Evolutionary conservation across 2,113 vertebrate species (phyloP), one percentile per base, ranked within the genome.

Genomic region (Protobothrops flavoviridis): DNA sequence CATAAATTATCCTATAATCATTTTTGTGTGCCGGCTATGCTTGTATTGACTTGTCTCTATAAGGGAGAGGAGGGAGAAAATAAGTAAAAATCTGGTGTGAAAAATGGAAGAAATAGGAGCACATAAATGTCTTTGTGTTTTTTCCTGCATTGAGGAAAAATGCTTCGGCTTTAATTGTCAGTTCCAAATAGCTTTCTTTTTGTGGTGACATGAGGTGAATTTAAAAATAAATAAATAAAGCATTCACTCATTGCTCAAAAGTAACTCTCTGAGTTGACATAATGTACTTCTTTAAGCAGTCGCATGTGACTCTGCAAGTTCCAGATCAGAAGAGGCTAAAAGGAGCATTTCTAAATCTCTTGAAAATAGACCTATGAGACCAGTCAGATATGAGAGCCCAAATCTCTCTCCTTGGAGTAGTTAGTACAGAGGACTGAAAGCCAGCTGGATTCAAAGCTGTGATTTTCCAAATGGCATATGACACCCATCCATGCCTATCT

Each of bases 1-100:
- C 94, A 95, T 13, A 89, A 97, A 97, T 97, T 97, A 97, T 95
- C 93, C 95, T 2, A 0, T 90, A 95, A 97, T 97, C 96, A 97
- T 95, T 95, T 95, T 90, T 87, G 96, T 96, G 95, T 97, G 93
- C 94, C 94, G 95, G 95, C 93, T 94, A 90, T 55, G 89, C 94
- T 96, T 85, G 87, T 57, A 64, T 93, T 94, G 96, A 94, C 96
- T 95, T 95, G 90, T 94, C 94, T 95, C 90, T 93, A 39, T 94
- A 91, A 39, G 88, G 61, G 93, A 93, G 93, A 29, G 26, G 13
- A 95, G 3, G 1, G 6, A 23, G 56, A 93, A 94, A 96, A 96
- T 43, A 97, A 24, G 24, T 91, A 95, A 94, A 48, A 59, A 3
- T 90, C 39, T 94, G 85, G 59, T 94, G 90, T 90, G 95, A 96